Evolutionary conservation across 2,113 vertebrate species (phyloP), one percentile per base, ranked within the genome.

Genomic region (Oxyura jamaicensis): DNA sequence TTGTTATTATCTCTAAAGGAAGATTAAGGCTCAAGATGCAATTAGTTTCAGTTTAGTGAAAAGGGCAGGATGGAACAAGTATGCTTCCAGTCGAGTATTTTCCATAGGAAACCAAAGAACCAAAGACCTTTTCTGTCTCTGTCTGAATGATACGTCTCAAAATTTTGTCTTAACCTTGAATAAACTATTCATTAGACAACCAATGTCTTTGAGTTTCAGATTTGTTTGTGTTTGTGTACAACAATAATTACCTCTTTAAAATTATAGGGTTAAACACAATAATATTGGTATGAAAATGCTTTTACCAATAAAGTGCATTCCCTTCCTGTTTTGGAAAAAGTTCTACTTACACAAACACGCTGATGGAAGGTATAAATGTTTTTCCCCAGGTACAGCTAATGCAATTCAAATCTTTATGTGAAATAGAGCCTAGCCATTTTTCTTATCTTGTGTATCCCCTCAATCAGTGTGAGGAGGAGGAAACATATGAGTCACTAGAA

Each of bases 11-110:
- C 87, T 91, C 87, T 63, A 67, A 77, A 94, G 91, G 50, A 95
- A 96, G 95, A 95, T 91, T 97, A 94, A 83, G 84, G 55, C 78
- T 96, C 59, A 91, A 91, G 90, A 96, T 85, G 84, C 75, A 95
- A 86, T 91, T 96, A 91, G 50, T 86, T 95, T 82, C 85, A 91
- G 75, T 95, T 90, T 88, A 93, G 85, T 4, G 1, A 80, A 94
- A 92, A 87, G 53, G 50, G 55, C 78, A 77, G 67, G 36, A 74
- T 67, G 29, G 50, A 94, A 73, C 71, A 91, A 72, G 69, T 72
- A 56, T 58, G 26, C 5, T 58, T 92, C 60, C 10, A 20, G 35
- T 41, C 56, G 39, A 75, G 25, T 77, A 53, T 91, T 91, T 91
- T 94, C 77, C 44, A 35, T 21, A 72, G 58, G 52, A 87, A 36